A percentile compares a stretch with the other conserved stretches of the same genome.
These are phyloP conservation scores for Andrena dorsata DNA, from an alignment of 2,888 invertebrate genomes.

Conservation along the genomic window DNA sequence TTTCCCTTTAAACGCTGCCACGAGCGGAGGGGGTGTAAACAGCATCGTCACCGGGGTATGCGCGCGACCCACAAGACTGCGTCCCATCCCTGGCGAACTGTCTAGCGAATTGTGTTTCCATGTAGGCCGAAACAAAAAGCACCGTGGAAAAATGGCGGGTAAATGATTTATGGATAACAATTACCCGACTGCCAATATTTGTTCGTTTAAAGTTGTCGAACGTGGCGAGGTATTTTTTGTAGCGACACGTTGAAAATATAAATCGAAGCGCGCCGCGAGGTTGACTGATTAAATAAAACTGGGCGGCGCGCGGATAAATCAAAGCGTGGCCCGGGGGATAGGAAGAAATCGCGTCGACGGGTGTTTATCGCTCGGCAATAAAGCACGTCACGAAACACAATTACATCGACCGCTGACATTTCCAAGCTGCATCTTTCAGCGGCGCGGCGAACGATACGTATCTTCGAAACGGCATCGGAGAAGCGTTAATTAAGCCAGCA, in stretches of 20 bases:
- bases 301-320: conserved; percentile 26
- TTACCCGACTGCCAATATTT: conserved; percentile 30
- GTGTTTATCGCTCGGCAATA: conserved; percentile 60
- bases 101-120: conserved; percentile 18
- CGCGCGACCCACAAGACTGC: conserved; percentile 15
- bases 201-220: conserved; percentile 30
- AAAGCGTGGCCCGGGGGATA: conserved; percentile 7
- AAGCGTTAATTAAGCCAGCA: conserved; percentile 74
- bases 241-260: conserved; percentile 35
- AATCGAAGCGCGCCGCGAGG: conserved; percentile 34
- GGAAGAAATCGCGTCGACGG: conserved; percentile 47
- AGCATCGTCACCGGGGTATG: conserved; percentile 4
- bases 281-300: conserved; percentile 51
- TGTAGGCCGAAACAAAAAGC: background rate
- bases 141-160: background rate
- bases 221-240: conserved; percentile 8
- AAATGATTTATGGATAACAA: conserved; percentile 46
- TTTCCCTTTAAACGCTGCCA: conserved; percentile 61
- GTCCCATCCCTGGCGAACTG: conserved; percentile 16
- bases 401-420: conserved; percentile 63
- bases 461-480: conserved; percentile 71
- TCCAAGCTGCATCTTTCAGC: conserved; percentile 48
- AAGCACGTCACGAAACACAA: conserved; percentile 61
- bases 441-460: conserved; percentile 58
- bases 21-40: background rate